Conservation (phyloP, 1,140 invertebrate species). For the Macrobrachium nipponense region DNA sequence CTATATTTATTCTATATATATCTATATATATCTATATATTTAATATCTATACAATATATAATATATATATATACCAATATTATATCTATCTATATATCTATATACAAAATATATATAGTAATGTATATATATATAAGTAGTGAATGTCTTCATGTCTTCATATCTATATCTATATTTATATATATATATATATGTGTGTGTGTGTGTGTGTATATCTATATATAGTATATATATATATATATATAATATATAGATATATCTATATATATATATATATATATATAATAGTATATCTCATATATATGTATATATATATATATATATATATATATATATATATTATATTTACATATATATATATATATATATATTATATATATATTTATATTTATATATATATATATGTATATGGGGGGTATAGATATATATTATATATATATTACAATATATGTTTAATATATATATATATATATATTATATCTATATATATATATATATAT, state of each 20-base stretch:
- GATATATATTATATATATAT: too few species aligned
- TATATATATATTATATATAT: too few species aligned
- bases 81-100: slow-evolving; percentile 6
- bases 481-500: too few species aligned
- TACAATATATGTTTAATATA: too few species aligned
- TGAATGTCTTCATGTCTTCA: too few species aligned
- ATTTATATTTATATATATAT: too few species aligned
- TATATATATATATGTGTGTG: slow-evolving; percentile 36
- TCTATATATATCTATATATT: slow-evolving; percentile 1
- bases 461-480: too few species aligned
- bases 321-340: slow-evolving; percentile 41
- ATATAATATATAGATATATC: not conserved
- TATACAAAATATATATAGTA: not conserved
- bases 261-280: slow-evolving; percentile 11
- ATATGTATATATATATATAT: slow-evolving; percentile 37
- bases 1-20: slow-evolving; percentile 38
- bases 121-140: slow-evolving; percentile 36
- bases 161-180: slow-evolving; percentile 34
- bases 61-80: slow-evolving; percentile 4
- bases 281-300: not conserved
- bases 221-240: slow-evolving; percentile 20
- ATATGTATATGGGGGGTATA: too few species aligned
- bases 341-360: not conserved
- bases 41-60: too few species aligned
- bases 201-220: too few species aligned